These are phyloP conservation scores for Batillaria attramentaria DNA, from an alignment of 1,140 invertebrate genomes.

Conservation along the genomic window DNA sequence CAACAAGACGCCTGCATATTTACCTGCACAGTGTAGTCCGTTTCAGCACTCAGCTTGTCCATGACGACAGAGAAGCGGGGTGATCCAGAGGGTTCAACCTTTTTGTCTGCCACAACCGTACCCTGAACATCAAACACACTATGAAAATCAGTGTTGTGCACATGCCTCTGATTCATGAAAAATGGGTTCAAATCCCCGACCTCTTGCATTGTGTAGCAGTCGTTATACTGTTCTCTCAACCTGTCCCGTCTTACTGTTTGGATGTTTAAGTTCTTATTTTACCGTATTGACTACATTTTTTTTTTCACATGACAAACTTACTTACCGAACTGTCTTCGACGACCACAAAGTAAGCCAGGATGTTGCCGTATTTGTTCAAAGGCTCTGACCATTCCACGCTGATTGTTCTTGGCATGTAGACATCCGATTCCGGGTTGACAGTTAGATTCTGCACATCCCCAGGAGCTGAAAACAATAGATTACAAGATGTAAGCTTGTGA, in stretches of 20 bases:
- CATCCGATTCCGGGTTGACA: neutral
- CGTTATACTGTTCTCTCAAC: neutral
- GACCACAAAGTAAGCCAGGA: slow-evolving; percentile 1
- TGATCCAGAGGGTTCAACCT: too few relatives aligned
- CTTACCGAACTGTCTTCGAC: neutral
- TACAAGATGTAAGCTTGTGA: neutral
- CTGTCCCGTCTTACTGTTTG: neutral
- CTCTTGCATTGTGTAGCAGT: too few relatives aligned
- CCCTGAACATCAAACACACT: too few relatives aligned
- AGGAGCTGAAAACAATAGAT: neutral
- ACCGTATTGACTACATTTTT: neutral
- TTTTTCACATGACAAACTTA: neutral
- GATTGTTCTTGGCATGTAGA: neutral
- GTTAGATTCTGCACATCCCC: neutral
- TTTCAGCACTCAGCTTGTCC: too few relatives aligned
- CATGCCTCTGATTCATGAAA: neutral
- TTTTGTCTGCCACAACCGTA: too few relatives aligned
- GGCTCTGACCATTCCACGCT: neutral
- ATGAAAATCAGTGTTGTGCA: neutral
- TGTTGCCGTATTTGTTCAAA: neutral
- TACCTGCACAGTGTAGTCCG: too few relatives aligned
- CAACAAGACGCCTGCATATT: too few relatives aligned
- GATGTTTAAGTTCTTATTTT: neutral
- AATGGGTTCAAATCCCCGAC: too few relatives aligned
- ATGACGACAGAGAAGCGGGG: too few relatives aligned